Base-by-base conservation (phyloP, 2,888 invertebrate species). In the Ditylenchus weischeri region DNA sequence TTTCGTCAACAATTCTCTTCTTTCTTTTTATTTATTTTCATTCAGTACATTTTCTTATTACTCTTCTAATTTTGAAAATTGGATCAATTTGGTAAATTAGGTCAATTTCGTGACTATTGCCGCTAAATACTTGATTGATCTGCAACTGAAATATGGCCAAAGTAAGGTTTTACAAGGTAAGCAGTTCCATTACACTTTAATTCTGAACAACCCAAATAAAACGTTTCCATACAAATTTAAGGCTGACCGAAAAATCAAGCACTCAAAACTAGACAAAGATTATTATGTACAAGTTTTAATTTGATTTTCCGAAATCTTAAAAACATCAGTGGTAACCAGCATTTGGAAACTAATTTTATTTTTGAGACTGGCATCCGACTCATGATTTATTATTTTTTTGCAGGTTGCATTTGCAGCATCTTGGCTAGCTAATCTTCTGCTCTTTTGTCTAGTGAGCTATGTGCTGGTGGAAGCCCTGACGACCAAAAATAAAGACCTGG, bases 401-500 rank as follows among this genome's bases (percentile, higher is more conserved):
- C n/a, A 68, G 68, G 19, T 57, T 8, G 57, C 50, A 59, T 68
- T 68, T 38, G 57, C 58, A 38, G 23, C 48, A 18, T 48, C 58
- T 18, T 68, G 68, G 68, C 29, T 68, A n/a, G 68, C 66, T 10
- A 65, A 68, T 38, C 23, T 68, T 13, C 48, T 54, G 21, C 51
- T 68, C 19, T 68, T 64, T 35, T 50, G 47, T 57, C 38, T 68
- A 47, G 68, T 68, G 21, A 29, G 43, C 19, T 67, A 38, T 48
- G 68, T 68, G 35, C 54, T 68, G 11, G 54, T 69, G 19, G 50
- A 50, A 23, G 61, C 54, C 5, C 36, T 62, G 21, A 8, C 61
- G 15, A 66, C 68, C 13, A 38, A 57, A 18, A 54, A 54, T 54
- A 54, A 54, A 8, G 54, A 29, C 1, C 54, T 29, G n/a, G 61